These are phyloP conservation scores for Hypotaenidia okinawae DNA, from an alignment of 2,797 vertebrate species.

Conservation along the genomic window DNA sequence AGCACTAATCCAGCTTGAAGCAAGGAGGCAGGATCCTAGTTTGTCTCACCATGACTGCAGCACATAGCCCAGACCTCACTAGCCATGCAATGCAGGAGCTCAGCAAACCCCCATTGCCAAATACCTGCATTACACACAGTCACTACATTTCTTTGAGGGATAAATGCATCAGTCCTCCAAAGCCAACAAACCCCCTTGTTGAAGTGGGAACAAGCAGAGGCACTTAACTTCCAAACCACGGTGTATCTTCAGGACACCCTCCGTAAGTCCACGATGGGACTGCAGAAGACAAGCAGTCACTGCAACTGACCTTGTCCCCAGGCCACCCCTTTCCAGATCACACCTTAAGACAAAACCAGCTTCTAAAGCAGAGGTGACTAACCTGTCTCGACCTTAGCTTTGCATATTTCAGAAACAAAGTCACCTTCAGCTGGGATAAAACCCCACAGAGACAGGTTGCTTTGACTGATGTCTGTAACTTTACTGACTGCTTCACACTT, in stretches of 20 bases:
- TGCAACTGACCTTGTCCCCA: too few relatives aligned
- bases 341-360: fast-evolving
- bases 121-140: neutral
- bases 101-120: neutral
- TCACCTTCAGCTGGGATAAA: neutral
- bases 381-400: neutral
- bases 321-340: neutral
- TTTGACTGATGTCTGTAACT: neutral
- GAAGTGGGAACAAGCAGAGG: neutral
- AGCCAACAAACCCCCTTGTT: neutral
- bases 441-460: fast-evolving
- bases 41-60: neutral
- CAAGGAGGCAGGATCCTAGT: neutral
- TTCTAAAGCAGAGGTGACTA: neutral
- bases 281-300: neutral
- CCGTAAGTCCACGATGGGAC: neutral
- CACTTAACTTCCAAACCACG: neutral
- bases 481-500: neutral
- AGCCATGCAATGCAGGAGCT: neutral
- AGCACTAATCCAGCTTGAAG: neutral
- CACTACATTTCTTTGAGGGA: neutral
- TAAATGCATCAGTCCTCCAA: neutral
- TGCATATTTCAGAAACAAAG: neutral
- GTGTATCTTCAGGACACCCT: fast-evolving
- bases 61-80: fast-evolving